Evolutionary conservation across 2,797 vertebrate species (phyloP).

Genomic region (Pseudochirops corinnae): DNA sequence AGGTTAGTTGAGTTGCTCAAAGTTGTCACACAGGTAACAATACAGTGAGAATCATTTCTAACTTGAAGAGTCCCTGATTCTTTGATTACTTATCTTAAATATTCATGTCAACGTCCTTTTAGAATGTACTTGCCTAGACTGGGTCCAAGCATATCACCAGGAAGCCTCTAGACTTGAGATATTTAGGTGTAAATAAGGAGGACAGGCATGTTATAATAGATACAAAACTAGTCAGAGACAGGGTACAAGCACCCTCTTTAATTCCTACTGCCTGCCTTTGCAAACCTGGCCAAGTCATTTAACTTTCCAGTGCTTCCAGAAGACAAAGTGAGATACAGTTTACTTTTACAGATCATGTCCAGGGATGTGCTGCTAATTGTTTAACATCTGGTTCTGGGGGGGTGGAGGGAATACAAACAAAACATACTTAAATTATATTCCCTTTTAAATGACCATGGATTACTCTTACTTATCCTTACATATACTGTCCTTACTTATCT

Average conservation of each 20-base stretch:
- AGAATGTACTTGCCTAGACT: neutral
- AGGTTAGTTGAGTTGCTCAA: neutral
- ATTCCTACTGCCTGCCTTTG: neutral
- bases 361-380: neutral
- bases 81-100: neutral
- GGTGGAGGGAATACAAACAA: neutral
- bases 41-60: neutral
- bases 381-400: neutral
- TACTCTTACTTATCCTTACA: neutral
- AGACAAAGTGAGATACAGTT: neutral
- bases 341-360: neutral
- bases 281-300: neutral
- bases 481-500: neutral
- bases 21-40: neutral
- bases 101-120: neutral
- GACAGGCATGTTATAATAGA: neutral
- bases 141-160: neutral
- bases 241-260: neutral
- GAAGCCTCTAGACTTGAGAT: neutral
- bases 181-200: neutral
- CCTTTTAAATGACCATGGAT: neutral
- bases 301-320: neutral
- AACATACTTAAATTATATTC: neutral
- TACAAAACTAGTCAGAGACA: neutral
- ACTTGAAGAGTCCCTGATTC: neutral